Evolutionary conservation across 2,113 vertebrate genomes (phyloP), one percentile per base, ranked within the genome.

Genomic region (Rana temporaria): DNA sequence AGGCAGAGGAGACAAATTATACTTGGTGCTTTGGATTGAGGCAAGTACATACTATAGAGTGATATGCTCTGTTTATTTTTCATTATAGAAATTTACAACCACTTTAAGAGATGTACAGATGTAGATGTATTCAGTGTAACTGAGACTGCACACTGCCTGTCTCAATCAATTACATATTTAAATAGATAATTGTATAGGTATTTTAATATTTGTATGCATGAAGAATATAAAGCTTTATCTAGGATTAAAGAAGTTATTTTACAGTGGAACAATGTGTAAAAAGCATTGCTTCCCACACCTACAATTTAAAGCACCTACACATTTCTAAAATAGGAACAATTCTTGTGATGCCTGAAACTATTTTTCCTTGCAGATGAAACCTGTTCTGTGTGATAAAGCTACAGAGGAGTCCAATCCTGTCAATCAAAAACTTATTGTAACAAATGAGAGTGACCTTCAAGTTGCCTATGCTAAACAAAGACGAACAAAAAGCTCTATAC

Each of bases 391-490:
- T 72, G 95, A 96, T 69, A 96, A 95, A 86, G 97, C 97, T 71
- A 95, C 95, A 0, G 95, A 97, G 69, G 97, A 99, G 84, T 91
- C 94, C 18, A 98, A 95, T 55, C 93, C 95, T 0, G 94, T 97
- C 18, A 95, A 94, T 26, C 97, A 99, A 93, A 99, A 99, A 83
- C 94, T 99, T 79, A 99, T 99, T 91, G 95, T 97, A 85, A 96
- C 93, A 87, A 98, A 96, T 0, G 98, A 99, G 88, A 95, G 94
- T 1, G 98, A 99, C 85, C 88, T 99, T 1, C 98, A 98, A 92
- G 95, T 96, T 79, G 97, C 96, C 86, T 99, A 98, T 0, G 96
- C 97, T 91, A 98, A 97, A 85, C 98, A 99, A 78, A 93, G 96
- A 0, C 95, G 96, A 79, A 97, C 95, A 16, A 99, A 99, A 90